Percentiles rank a stretch among this genome's conserved stretches.
phyloP scores from a whole-genome alignment of 2,113 vertebrate species.

The Oncorhynchus keta region DNA sequence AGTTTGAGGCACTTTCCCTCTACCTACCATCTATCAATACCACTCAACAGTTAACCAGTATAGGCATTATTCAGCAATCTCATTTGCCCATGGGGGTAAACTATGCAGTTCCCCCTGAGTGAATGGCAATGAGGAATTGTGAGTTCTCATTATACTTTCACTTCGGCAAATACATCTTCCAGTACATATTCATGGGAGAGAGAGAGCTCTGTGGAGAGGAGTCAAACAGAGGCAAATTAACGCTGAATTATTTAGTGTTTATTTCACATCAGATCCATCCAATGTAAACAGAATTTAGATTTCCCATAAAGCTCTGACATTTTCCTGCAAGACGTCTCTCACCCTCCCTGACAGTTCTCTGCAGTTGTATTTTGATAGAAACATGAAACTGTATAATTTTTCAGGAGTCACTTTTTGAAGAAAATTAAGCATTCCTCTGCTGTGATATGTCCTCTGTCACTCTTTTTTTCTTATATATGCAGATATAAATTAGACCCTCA shows the following conservation, averaged over 20 bases:
- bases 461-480: neutral
- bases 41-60: neutral
- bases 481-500: neutral
- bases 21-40: neutral
- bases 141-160: conserved; percentile 16
- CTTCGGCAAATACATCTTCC: conserved; percentile 30
- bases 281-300: conserved; percentile 58
- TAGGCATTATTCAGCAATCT: conserved; percentile 9
- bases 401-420: no score
- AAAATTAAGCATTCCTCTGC: neutral
- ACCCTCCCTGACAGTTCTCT: neutral
- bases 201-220: conserved; percentile 7
- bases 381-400: neutral
- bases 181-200: conserved; percentile 28
- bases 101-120: conserved; percentile 6
- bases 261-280: conserved; percentile 57
- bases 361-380: neutral
- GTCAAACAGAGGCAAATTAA: conserved; percentile 14
- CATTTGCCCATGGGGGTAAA: neutral
- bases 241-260: conserved; percentile 74
- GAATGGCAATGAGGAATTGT: neutral
- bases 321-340: conserved; percentile 30
- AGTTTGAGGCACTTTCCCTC: neutral
- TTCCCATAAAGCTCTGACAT: conserved; percentile 37
- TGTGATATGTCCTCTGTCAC: neutral